Conservation (phyloP, 2,888 invertebrate species). For the Drosophila monieri region DNA sequence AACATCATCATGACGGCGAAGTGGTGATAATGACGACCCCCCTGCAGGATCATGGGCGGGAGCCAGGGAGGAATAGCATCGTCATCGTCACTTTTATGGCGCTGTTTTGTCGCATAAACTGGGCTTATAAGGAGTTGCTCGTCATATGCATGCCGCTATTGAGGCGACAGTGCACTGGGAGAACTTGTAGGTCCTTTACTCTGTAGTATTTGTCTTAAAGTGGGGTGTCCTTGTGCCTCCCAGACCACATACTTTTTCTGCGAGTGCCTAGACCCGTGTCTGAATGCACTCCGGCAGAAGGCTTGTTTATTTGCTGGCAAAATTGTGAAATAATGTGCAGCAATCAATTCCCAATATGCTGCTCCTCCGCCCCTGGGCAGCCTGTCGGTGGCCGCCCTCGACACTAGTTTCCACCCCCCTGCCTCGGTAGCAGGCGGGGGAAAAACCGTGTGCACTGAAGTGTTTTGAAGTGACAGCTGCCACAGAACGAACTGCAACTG, state of each 20-base stretch:
- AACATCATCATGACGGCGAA: slow-evolving; percentile 8
- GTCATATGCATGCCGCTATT: slow-evolving; percentile 19
- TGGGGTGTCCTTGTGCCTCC: too few relatives aligned
- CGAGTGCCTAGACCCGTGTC: slow-evolving; percentile 14
- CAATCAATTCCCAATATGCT: slow-evolving; percentile 70
- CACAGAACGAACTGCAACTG: slow-evolving; percentile 43
- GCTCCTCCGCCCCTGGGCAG: slow-evolving; percentile 21
- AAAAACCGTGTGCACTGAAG: slow-evolving; percentile 67
- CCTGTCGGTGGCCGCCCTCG: slow-evolving; percentile 11
- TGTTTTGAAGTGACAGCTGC: slow-evolving; percentile 66
- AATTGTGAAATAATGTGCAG: slow-evolving; percentile 74
- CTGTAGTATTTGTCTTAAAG: background rate
- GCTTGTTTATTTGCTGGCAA: slow-evolving; percentile 71
- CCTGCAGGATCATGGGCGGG: slow-evolving; percentile 21
- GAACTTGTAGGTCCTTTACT: background rate
- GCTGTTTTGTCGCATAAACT: slow-evolving; percentile 55
- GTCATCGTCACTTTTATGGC: slow-evolving; percentile 46
- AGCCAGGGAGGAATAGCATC: slow-evolving; percentile 2
- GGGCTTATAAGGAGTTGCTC: slow-evolving; percentile 52
- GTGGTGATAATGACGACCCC: slow-evolving; percentile 11
- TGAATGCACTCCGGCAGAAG: slow-evolving; percentile 20
- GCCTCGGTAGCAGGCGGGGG: slow-evolving; percentile 1
- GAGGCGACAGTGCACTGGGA: slow-evolving; percentile 7
- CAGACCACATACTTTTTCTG: background rate
- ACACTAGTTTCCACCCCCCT: background rate